These are phyloP conservation scores for Germaria angustata DNA, from an alignment of 2,888 invertebrate genomes.

Conservation along the genomic window DNA sequence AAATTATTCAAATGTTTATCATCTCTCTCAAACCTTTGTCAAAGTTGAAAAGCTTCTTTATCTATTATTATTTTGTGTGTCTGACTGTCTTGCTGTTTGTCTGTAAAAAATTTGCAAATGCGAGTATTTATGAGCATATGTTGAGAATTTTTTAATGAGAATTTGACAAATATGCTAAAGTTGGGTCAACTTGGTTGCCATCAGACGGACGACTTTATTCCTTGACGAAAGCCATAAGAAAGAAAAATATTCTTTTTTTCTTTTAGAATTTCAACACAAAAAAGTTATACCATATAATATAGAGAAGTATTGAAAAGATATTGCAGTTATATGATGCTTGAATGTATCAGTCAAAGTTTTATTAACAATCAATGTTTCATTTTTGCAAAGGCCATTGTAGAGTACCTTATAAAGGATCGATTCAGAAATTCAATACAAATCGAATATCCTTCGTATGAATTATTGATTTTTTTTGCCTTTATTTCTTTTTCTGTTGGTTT, in stretches of 20 bases:
- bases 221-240: neutral
- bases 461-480: no score
- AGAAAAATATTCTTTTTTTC: neutral
- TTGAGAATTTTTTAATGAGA: neutral
- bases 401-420: neutral
- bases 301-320: neutral
- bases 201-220: neutral
- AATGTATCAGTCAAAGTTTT: neutral
- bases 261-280: no score
- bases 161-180: constrained; percentile 44
- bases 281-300: no score
- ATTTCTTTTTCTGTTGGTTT: no score
- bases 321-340: neutral
- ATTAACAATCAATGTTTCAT: neutral
- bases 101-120: neutral
- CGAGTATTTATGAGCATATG: neutral
- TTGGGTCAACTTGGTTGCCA: neutral
- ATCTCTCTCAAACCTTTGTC: constrained; percentile 41
- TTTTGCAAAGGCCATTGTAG: constrained; percentile 11
- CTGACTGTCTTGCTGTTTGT: neutral
- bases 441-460: no score
- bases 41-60: constrained; percentile 20
- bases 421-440: no score
- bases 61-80: neutral
- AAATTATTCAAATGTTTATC: constrained; percentile 41